phyloP scores from a whole-genome alignment of 2,113 vertebrate genomes.

The Polypterus senegalus region DNA sequence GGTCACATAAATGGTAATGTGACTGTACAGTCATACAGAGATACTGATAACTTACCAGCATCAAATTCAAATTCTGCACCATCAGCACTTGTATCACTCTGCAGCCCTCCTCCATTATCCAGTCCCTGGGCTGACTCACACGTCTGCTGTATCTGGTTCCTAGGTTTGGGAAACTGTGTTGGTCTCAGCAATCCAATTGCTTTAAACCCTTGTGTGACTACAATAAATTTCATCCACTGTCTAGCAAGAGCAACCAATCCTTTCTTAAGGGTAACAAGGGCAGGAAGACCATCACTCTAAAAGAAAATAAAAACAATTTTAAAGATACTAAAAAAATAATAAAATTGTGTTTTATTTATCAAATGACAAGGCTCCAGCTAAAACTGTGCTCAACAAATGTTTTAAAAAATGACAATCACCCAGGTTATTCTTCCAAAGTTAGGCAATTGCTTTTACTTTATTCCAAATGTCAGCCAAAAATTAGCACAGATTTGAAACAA shows the following conservation, averaged over 20 bases:
- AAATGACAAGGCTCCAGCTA: too few relatives aligned
- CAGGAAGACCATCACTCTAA: slow-evolving; percentile 89
- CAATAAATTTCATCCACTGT: slow-evolving; percentile 98
- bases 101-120: slow-evolving; percentile 73
- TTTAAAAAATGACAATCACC: too few relatives aligned
- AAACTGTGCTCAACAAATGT: too few relatives aligned
- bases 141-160: slow-evolving; percentile 37
- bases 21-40: neutral
- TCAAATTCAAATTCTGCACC: slow-evolving; percentile 95
- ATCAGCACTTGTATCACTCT: slow-evolving; percentile 93
- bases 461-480: too few relatives aligned
- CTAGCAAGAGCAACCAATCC: slow-evolving; percentile 87
- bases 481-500: too few relatives aligned
- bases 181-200: slow-evolving; percentile 80
- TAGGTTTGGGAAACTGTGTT: slow-evolving; percentile 64
- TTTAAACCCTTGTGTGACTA: slow-evolving; percentile 92
- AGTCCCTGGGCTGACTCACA: slow-evolving; percentile 57
- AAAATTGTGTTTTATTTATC: too few relatives aligned
- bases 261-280: slow-evolving; percentile 91
- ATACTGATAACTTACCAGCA: slow-evolving; percentile 62
- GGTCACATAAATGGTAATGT: neutral
- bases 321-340: neutral
- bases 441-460: too few relatives aligned
- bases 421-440: too few relatives aligned
- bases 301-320: neutral